Percentiles rank a stretch among this genome's conserved stretches.
phyloP scores from a whole-genome alignment of 2,888 invertebrate genomes.

The Sicus ferrugineus region DNA sequence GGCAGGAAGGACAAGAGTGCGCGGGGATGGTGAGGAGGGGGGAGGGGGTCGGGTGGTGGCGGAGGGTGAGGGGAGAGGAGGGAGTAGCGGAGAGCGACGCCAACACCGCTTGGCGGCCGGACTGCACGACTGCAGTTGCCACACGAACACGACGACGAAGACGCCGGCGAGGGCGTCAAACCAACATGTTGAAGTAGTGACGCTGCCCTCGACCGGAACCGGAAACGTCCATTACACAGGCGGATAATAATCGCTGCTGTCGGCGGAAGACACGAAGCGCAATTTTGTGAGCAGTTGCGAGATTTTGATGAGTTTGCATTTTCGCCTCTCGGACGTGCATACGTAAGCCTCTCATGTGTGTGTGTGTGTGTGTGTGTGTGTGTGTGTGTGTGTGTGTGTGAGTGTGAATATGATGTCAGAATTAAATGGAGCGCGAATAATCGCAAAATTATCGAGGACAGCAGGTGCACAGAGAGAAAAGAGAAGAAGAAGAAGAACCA shows the following conservation, averaged over 20 bases:
- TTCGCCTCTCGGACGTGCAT: too few relatives aligned
- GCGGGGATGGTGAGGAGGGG: not conserved
- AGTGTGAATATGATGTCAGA: slow-evolving; percentile 14
- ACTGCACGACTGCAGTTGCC: too few relatives aligned
- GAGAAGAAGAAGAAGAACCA: too few relatives aligned
- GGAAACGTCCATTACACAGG: too few relatives aligned
- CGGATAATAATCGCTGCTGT: too few relatives aligned
- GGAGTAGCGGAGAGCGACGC: not conserved
- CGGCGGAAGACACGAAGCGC: not conserved
- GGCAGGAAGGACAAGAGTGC: not conserved
- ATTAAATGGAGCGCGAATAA: slow-evolving; percentile 29
- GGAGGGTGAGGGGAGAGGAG: not conserved
- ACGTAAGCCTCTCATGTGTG: not conserved
- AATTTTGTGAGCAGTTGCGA: slow-evolving; percentile 6
- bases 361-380: slow-evolving; percentile 7
- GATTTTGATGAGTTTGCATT: not conserved
- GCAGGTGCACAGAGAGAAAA: not conserved
- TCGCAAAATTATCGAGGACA: slow-evolving; percentile 17
- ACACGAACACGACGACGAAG: too few relatives aligned
- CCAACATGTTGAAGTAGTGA: too few relatives aligned
- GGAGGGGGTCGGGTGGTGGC: not conserved
- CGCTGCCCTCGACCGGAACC: too few relatives aligned
- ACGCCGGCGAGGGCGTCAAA: too few relatives aligned
- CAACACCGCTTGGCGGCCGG: too few relatives aligned
- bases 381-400: not conserved